These are phyloP conservation scores for Arenaria interpres DNA, from an alignment of 2,113 vertebrate species.

Conservation along the genomic window DNA sequence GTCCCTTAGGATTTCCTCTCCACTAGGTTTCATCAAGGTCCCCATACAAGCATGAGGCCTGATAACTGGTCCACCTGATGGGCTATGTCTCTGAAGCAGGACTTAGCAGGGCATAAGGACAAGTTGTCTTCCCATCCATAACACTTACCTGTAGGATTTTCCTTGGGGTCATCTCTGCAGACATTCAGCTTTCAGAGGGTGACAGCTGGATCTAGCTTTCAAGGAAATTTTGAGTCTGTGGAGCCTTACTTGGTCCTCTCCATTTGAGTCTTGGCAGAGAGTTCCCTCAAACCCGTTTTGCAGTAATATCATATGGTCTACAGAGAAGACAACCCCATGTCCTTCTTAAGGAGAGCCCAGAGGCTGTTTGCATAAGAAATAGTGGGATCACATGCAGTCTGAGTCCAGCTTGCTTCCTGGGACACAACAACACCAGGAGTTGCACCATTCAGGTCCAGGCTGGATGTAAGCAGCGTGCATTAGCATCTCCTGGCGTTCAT, in stretches of 20 bases:
- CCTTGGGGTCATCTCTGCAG: background rate
- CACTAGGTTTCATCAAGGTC: background rate
- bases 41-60: background rate
- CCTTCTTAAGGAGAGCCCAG: background rate
- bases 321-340: background rate
- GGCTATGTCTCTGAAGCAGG: background rate
- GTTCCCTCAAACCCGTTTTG: background rate
- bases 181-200: background rate
- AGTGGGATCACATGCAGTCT: background rate
- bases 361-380: background rate
- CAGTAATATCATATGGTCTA: background rate
- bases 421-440: fast-evolving
- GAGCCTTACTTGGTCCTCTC: background rate
- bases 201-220: background rate
- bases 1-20: background rate
- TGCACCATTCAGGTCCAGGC: background rate
- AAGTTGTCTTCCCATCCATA: background rate
- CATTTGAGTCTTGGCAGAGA: background rate
- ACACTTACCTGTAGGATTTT: background rate
- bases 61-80: background rate
- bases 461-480: background rate
- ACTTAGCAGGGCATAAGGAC: background rate
- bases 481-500: background rate
- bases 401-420: background rate
- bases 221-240: background rate